phyloP scores from a whole-genome alignment of 2,888 invertebrate species.

The Diarsia rubi region DNA sequence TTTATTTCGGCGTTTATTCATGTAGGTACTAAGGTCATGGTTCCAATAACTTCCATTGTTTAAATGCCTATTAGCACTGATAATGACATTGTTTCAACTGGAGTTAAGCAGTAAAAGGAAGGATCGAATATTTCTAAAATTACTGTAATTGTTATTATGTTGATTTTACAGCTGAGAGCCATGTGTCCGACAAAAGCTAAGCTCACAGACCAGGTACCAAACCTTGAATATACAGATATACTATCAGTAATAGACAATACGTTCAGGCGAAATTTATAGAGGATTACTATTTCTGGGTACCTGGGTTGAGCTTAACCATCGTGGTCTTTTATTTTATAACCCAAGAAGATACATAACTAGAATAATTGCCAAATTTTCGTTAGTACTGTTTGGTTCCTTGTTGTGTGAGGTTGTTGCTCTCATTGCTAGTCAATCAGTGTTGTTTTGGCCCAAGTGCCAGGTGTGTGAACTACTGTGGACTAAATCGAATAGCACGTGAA shows the following conservation, averaged over 20 bases:
- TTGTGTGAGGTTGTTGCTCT: no score
- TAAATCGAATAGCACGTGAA: constrained; percentile 24
- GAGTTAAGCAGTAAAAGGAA: constrained; percentile 8
- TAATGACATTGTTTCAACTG: constrained; percentile 21
- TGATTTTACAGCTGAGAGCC: constrained; percentile 25
- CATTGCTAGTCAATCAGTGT: constrained; percentile 6
- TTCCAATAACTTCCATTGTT: constrained; percentile 31
- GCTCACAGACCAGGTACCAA: constrained; percentile 49
- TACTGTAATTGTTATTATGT: constrained; percentile 27
- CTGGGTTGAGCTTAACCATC: constrained; percentile 49
- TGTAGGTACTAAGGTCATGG: not conserved
- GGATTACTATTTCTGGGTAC: constrained; percentile 63
- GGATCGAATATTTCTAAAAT: constrained; percentile 10
- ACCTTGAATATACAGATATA: constrained; percentile 25
- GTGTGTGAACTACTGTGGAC: constrained; percentile 12
- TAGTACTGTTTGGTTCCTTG: no score
- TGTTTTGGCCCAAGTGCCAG: not conserved
- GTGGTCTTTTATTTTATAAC: constrained; percentile 71
- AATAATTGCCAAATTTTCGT: no score
- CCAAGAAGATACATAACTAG: no score
- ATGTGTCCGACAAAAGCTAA: constrained; percentile 23
- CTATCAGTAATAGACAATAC: constrained; percentile 50
- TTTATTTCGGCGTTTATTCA: not conserved
- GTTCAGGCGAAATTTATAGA: constrained; percentile 56
- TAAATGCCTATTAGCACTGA: constrained; percentile 7